Evolutionary conservation across 2,888 invertebrate genomes (phyloP).

Genomic region (Troides aeacus): DNA sequence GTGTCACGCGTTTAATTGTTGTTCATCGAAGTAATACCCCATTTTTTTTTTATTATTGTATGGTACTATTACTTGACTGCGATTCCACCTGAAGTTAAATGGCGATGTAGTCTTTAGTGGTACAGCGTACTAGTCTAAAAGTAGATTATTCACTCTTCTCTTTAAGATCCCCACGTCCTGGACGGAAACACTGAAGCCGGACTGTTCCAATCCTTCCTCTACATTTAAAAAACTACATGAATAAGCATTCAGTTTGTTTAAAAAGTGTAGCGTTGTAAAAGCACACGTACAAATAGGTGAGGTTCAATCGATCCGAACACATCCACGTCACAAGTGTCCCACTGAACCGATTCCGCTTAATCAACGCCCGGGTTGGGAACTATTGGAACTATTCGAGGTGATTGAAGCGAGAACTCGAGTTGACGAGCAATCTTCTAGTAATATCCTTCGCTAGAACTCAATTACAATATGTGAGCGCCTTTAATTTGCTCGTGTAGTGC

Average conservation of each 20-base stretch:
- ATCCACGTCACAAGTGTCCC: slow-evolving; percentile 54
- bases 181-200: too few species aligned
- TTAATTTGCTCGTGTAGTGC: slow-evolving; percentile 66
- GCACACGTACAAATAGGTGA: slow-evolving; percentile 11
- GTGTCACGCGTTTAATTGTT: too few species aligned
- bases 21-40: too few species aligned
- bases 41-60: too few species aligned
- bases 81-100: too few species aligned
- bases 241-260: neutral
- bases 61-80: too few species aligned
- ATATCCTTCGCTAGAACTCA: slow-evolving; percentile 75
- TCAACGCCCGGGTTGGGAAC: slow-evolving; percentile 68
- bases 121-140: too few species aligned
- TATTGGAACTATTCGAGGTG: slow-evolving; percentile 66
- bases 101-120: too few species aligned
- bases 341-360: slow-evolving; percentile 76
- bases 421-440: slow-evolving; percentile 78
- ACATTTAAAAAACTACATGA: too few species aligned
- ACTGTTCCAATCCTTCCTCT: too few species aligned
- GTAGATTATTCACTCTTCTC: too few species aligned
- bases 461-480: slow-evolving; percentile 66
- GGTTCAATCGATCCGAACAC: slow-evolving; percentile 42
- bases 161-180: too few species aligned
- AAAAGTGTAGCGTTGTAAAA: neutral
- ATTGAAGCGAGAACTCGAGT: slow-evolving; percentile 66